These are phyloP conservation scores for Zoanthus sociatus DNA, from an alignment of 92 coral and sea anemone genomes.

Conservation along the genomic window DNA sequence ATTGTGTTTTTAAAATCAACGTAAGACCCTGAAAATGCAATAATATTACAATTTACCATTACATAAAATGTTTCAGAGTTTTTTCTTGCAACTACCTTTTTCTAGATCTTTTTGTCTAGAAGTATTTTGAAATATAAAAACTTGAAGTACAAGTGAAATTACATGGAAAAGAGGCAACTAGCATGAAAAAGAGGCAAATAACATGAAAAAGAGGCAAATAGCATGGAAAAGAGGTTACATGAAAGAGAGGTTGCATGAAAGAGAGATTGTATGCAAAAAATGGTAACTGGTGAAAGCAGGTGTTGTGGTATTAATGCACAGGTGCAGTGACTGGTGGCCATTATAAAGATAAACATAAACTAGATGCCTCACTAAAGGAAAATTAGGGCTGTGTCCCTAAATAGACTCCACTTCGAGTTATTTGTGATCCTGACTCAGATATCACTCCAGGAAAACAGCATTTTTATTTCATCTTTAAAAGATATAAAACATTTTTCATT, in stretches of 20 bases:
- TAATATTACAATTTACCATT: no score
- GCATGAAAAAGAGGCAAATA: background rate
- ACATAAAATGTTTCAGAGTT: no score
- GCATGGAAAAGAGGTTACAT: slow-evolving; percentile 8
- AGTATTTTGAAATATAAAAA: no score
- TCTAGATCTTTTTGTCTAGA: no score
- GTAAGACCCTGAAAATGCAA: no score
- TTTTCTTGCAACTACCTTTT: no score
- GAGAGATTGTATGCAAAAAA: slow-evolving; percentile 27
- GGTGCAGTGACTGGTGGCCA: slow-evolving; percentile 35
- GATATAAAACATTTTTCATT: slow-evolving; percentile 1
- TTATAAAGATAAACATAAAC: slow-evolving; percentile 4
- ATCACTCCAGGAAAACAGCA: slow-evolving; percentile 6
- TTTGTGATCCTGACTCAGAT: slow-evolving; percentile 22
- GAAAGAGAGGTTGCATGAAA: slow-evolving; percentile 20
- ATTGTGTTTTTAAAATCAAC: no score
- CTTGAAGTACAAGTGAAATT: no score
- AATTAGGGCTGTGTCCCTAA: background rate
- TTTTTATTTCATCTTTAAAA: background rate
- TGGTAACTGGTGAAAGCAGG: slow-evolving; percentile 37
- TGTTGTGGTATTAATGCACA: slow-evolving; percentile 17
- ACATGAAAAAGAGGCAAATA: background rate
- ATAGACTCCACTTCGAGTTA: slow-evolving; percentile 1
- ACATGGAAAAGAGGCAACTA: no score
- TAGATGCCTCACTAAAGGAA: background rate